Evolutionary conservation across 2,797 vertebrate species (phyloP), one percentile per base, ranked within the genome.

Genomic region (Manis pentadactyla): DNA sequence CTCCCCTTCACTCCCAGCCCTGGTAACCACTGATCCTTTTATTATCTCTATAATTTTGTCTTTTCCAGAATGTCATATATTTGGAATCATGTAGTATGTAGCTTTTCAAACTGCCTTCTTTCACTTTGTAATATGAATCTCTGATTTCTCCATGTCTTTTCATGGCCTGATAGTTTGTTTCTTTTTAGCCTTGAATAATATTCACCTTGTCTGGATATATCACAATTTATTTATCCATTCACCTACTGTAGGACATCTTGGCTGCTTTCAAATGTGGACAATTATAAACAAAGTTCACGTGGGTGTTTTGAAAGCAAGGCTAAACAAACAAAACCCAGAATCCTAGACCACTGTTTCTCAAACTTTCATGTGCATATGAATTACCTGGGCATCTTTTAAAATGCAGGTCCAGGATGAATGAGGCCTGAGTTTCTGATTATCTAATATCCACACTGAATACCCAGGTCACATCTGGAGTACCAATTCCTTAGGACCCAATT

Each of bases 371-470:
- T 73, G 21, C 17, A 46, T 0, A 1, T 19, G 39, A 57, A 61
- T 39, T 74, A 37, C 4, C 49, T 51, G 27, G 66, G 29, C 7
- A 18, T 37, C 17, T 73, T 85, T 78, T 37, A 46, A 63, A 85
- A n/a, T 64, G 19, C 8, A 63, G 10, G 15, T n/a, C 7, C 39
- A 1, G 12, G 1, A 0, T 37, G 15, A 5, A 39, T 29, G 2
- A 39, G 42, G 11, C 1, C 55, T 53, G 31, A 75, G 27, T n/a
- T 59, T 84, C 34, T 42, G 15, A 63, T 61, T 61, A 74, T 23
- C 18, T 93, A 51, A 57, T 2, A 31, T 9, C 27, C 2, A 1
- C 11, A 17, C 11, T 53, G 42, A 0, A 8, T 2, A 5, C 9
- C 9, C 29, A 31, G 77, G 10, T 9, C 42, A 55, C 11, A 39